These are phyloP conservation scores for Dicyrtoma fusca DNA, from an alignment of 2,888 invertebrate species.

Conservation along the genomic window DNA sequence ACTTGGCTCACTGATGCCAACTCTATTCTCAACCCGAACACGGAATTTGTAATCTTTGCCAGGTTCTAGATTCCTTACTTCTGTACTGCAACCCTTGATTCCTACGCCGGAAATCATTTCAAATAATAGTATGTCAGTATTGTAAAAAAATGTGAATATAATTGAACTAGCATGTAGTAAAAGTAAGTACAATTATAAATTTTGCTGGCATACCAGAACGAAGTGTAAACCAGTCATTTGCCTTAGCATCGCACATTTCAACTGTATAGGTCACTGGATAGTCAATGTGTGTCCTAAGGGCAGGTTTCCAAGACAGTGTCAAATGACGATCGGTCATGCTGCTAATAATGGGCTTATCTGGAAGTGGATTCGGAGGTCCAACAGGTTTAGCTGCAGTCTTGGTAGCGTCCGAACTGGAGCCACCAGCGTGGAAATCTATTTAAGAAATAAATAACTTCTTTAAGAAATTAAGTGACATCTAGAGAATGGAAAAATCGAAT, in stretches of 20 bases:
- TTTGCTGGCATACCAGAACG: constrained; percentile 66
- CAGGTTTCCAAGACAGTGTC: constrained; percentile 91
- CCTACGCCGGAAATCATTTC: constrained; percentile 10
- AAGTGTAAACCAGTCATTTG: constrained; percentile 77
- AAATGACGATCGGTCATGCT: constrained; percentile 87
- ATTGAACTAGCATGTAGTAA: too few species aligned
- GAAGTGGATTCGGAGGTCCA: constrained; percentile 73
- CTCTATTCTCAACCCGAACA: constrained; percentile 93
- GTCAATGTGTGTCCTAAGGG: constrained; percentile 78
- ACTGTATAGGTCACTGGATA: constrained; percentile 92
- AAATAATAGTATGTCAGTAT: too few species aligned
- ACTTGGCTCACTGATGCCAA: constrained; percentile 94
- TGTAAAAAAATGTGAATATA: too few species aligned
- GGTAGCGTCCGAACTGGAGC: constrained; percentile 79
- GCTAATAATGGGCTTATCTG: constrained; percentile 89
- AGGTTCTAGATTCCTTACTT: constrained; percentile 85
- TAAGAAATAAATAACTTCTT: neutral
- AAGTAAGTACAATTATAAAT: too few species aligned
- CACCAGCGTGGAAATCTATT: constrained; percentile 78
- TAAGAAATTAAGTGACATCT: neutral
- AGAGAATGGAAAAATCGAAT: neutral
- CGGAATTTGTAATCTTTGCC: constrained; percentile 95
- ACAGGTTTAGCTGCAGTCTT: constrained; percentile 59
- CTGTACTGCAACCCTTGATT: constrained; percentile 59
- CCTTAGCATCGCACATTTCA: constrained; percentile 84